These are phyloP conservation scores for Drosophila triauraria DNA, from an alignment of 1,140 invertebrate species.

Conservation along the genomic window DNA sequence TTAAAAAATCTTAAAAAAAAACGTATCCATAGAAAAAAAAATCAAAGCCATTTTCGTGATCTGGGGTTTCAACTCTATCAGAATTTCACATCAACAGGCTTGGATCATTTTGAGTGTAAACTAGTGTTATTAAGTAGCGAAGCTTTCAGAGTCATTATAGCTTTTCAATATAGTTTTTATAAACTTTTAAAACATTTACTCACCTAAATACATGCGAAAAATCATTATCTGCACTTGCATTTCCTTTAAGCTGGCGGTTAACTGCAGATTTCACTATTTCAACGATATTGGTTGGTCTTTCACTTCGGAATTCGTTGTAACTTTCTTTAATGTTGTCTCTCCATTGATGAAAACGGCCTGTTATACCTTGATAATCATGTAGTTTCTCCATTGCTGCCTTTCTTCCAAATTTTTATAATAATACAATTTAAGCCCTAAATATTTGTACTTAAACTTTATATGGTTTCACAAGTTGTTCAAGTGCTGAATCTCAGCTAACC, in stretches of 20 bases:
- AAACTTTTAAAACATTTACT: slow-evolving; percentile 23
- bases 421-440: neutral
- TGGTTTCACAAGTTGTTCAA: slow-evolving; percentile 21
- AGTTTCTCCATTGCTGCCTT: slow-evolving; percentile 89
- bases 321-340: slow-evolving; percentile 88
- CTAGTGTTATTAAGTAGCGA: too few relatives aligned
- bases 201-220: slow-evolving; percentile 93
- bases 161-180: too few relatives aligned
- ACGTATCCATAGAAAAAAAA: too few relatives aligned
- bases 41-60: too few relatives aligned
- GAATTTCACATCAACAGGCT: too few relatives aligned
- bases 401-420: neutral
- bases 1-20: too few relatives aligned
- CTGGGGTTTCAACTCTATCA: too few relatives aligned
- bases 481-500: neutral
- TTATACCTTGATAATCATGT: slow-evolving; percentile 91
- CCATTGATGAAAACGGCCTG: slow-evolving; percentile 89
- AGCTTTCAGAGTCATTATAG: too few relatives aligned
- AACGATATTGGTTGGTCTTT: slow-evolving; percentile 86
- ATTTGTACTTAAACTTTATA: slow-evolving; percentile 21
- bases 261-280: slow-evolving; percentile 73
- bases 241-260: slow-evolving; percentile 70
- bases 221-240: slow-evolving; percentile 86
- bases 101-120: too few relatives aligned
- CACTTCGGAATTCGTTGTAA: slow-evolving; percentile 87